Evolutionary conservation across 2,113 vertebrate species (phyloP).

Genomic region (Papio anubis): DNA sequence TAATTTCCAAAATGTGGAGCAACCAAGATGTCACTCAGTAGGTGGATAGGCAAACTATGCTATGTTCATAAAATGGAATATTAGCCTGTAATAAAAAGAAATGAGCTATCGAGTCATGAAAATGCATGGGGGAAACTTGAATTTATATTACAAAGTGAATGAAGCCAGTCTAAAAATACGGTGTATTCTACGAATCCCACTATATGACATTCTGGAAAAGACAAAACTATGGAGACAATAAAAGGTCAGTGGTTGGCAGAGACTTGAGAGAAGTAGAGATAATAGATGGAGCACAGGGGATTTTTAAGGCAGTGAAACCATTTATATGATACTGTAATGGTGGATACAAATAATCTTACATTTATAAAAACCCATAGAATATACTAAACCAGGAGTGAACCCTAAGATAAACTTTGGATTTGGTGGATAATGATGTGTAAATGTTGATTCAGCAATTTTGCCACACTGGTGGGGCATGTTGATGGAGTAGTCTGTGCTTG

Average conservation of each 20-base stretch:
- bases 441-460: neutral
- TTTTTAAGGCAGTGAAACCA: neutral
- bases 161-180: neutral
- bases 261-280: neutral
- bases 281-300: neutral
- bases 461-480: neutral
- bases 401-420: neutral
- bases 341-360: neutral
- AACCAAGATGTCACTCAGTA: neutral
- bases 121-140: neutral
- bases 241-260: neutral
- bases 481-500: too few relatives aligned
- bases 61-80: neutral
- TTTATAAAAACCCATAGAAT: neutral
- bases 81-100: neutral
- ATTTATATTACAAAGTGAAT: neutral
- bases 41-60: neutral
- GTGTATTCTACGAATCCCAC: neutral
- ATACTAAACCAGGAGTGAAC: neutral
- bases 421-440: neutral
- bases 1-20: neutral
- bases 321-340: neutral
- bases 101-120: neutral
- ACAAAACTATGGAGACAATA: neutral
- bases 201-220: neutral